Conservation (phyloP, 2,797 vertebrate species). For the Mionectes olivaceus region DNA sequence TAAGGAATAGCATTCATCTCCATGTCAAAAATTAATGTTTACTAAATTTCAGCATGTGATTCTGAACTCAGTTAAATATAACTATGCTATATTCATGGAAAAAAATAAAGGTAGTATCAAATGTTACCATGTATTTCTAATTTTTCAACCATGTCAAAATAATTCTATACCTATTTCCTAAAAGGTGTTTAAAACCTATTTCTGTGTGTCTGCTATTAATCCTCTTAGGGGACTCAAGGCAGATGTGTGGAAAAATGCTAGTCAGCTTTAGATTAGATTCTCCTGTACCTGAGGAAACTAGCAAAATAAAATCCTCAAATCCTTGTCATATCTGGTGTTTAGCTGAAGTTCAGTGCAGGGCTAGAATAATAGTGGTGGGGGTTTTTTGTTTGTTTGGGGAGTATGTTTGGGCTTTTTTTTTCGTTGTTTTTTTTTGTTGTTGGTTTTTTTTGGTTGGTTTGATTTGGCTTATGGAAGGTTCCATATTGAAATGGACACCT, state of each 20-base stretch:
- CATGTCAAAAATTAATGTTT: background rate
- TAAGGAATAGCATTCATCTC: background rate
- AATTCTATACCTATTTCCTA: background rate
- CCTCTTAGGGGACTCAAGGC: background rate
- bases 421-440: no score
- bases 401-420: background rate
- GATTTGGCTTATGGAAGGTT: background rate
- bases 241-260: background rate
- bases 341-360: background rate
- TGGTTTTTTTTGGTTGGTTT: background rate
- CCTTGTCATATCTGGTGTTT: background rate
- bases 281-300: background rate
- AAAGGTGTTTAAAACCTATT: background rate
- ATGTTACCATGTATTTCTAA: background rate
- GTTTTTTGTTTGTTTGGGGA: background rate
- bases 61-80: background rate
- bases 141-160: background rate
- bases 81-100: background rate
- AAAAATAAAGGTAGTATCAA: background rate
- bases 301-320: background rate
- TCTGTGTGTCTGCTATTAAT: constrained; percentile 9
- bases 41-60: background rate
- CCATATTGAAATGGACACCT: background rate
- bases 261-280: constrained; percentile 5
- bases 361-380: background rate